Evolutionary conservation across 2,113 vertebrate species (phyloP).

Genomic region (Gadus chalcogrammus): DNA sequence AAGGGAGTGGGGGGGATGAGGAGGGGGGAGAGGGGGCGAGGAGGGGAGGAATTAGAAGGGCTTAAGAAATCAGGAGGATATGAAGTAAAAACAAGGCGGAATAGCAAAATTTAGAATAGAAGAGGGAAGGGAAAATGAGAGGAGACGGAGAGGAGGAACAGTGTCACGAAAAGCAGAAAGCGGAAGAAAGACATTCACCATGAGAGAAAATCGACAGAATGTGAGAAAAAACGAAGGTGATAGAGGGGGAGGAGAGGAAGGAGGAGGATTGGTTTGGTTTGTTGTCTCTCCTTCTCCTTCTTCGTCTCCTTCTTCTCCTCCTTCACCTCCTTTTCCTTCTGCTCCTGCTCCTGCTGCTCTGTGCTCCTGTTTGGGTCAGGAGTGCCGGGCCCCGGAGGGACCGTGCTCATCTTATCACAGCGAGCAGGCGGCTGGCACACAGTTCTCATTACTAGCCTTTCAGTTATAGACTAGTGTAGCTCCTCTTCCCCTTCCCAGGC

Average conservation of each 20-base stretch:
- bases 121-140: background rate
- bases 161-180: slow-evolving; percentile 2
- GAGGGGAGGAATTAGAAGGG: background rate
- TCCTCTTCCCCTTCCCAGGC: slow-evolving; percentile 56
- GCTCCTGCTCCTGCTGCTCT: slow-evolving; percentile 46
- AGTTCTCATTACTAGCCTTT: slow-evolving; percentile 72
- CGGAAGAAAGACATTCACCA: background rate
- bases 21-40: background rate
- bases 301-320: too few relatives aligned
- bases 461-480: slow-evolving; percentile 72
- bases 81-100: background rate
- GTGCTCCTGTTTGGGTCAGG: slow-evolving; percentile 70
- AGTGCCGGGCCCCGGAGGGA: slow-evolving; percentile 67
- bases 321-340: background rate
- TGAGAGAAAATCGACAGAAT: slow-evolving; percentile 27
- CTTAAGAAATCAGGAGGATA: background rate
- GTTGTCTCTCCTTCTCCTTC: slow-evolving; percentile 40
- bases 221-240: slow-evolving; percentile 30
- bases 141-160: background rate
- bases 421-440: slow-evolving; percentile 69
- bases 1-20: background rate
- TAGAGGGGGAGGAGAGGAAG: slow-evolving; percentile 21
- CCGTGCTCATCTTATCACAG: slow-evolving; percentile 73
- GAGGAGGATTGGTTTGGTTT: slow-evolving; percentile 48
- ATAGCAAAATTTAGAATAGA: background rate